Evolutionary conservation across 92 coral and sea anemone species (phyloP).

Genomic region (Blastomussa wellsi): DNA sequence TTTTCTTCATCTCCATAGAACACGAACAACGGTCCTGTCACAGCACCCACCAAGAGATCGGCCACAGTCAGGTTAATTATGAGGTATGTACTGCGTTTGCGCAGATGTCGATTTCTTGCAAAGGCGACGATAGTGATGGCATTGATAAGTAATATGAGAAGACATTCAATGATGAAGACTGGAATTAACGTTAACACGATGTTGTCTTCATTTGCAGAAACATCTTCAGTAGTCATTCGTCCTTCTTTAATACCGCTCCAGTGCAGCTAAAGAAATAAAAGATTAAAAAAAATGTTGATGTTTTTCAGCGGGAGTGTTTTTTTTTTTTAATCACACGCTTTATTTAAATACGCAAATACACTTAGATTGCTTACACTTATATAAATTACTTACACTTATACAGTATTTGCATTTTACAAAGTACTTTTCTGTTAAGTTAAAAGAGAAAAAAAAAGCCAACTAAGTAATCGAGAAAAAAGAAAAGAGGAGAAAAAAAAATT

Average conservation of each 20-base stretch:
- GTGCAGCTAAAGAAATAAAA: neutral
- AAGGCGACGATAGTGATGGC: neutral
- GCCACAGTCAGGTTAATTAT: slow-evolving; percentile 26
- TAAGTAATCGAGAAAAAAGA: too few species aligned
- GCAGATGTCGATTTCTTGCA: neutral
- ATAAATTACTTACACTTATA: too few species aligned
- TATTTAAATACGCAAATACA: too few species aligned
- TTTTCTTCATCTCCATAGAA: neutral
- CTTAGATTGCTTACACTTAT: too few species aligned
- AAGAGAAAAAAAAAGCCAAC: too few species aligned
- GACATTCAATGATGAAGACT: neutral
- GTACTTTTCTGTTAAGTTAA: too few species aligned
- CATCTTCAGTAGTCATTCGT: neutral
- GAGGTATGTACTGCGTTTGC: slow-evolving; percentile 19
- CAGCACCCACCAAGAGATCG: slow-evolving; percentile 12
- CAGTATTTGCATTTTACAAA: too few species aligned
- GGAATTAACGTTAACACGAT: neutral
- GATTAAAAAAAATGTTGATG: too few species aligned
- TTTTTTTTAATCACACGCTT: too few species aligned
- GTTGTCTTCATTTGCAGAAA: too few species aligned
- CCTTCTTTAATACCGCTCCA: neutral
- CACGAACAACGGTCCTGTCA: neutral
- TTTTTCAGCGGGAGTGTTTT: too few species aligned
- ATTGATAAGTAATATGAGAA: neutral
- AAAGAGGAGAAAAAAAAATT: too few species aligned